Evolutionary conservation across 2,113 vertebrate species (phyloP).

Genomic region (Pogonocichla stellata): DNA sequence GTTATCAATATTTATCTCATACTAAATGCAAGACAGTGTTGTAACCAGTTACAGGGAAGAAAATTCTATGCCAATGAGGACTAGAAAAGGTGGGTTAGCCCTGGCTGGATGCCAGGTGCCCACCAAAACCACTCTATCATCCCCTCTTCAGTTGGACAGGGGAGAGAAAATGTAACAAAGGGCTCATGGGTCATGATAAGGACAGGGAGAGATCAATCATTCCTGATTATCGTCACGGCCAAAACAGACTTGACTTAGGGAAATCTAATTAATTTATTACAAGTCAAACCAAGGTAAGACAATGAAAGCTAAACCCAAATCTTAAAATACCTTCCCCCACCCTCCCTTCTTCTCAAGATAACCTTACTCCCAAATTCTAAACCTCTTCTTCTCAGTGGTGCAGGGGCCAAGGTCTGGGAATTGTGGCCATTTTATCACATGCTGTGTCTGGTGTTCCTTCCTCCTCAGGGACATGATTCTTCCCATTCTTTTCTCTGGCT

Average conservation of each 20-base stretch:
- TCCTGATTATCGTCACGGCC: rapidly evolving
- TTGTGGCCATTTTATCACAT: not conserved
- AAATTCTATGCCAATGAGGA: not conserved
- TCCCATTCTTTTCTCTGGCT: not conserved
- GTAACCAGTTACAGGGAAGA: not conserved
- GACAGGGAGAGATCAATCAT: not conserved
- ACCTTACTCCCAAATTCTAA: not conserved
- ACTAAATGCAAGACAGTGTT: not conserved
- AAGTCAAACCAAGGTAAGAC: not conserved
- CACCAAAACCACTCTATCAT: not conserved
- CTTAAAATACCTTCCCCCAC: not conserved
- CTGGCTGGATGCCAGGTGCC: not conserved
- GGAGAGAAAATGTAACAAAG: not conserved
- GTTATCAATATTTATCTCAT: not conserved
- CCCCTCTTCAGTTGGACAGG: rapidly evolving
- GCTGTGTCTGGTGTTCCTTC: not conserved
- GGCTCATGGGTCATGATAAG: not conserved
- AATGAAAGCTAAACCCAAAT: not conserved
- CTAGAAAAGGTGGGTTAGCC: not conserved
- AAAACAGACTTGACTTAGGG: not conserved
- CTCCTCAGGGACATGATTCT: not conserved
- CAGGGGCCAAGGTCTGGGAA: too few relatives aligned
- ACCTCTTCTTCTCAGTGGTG: not conserved
- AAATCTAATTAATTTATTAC: not conserved
- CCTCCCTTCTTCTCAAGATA: not conserved